Evolutionary conservation across 2,113 vertebrate species (phyloP), one percentile per base, ranked within the genome.

Genomic region (Cyanoramphus novaezelandiae): DNA sequence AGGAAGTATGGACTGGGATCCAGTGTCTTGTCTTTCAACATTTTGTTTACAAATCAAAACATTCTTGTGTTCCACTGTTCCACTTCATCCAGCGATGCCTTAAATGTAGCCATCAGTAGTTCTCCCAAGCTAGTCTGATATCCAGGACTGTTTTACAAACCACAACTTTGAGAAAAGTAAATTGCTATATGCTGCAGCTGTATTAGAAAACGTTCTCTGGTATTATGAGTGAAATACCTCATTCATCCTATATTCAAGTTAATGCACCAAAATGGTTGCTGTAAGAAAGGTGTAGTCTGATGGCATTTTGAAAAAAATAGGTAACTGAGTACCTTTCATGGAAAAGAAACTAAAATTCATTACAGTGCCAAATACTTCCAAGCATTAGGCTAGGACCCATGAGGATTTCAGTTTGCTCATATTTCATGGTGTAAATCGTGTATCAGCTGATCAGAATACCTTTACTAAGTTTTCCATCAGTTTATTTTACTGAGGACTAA

Each of bases 401-500:
- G 35, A 81, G 37, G 20, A 88, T 75, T 92, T 62, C 24, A 64
- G 21, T 83, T 77, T 94, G 17, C 13, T n/a, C 4, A 3, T 86
- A 60, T 82, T 86, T 31, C 28, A 24, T 55, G 43, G 43, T 44
- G 64, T 37, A 88, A 83, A 88, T 29, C 52, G 29, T 72, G 7
- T 59, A 83, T 81, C 59, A 84, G 1, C 35, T 55, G 44, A 78
- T 84, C 80, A 84, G 23, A 86, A 78, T 79, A 57, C 7, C 10
- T 71, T 35, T 65, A 53, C 21, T 69, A 76, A 91, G 31, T 25
- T 89, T 82, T 87, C 69, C 27, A 43, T 79, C 27, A 6, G 2
- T 95, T 94, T 94, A 89, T 95, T 94, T 94, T 85, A 87, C 89
- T 65, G 37, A 91, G 70, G 77, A 59, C 59, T 85, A 89, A 89